phyloP scores from a whole-genome alignment of 64 coral and sea anemone genomes.

The Catalaphyllia jardinei region DNA sequence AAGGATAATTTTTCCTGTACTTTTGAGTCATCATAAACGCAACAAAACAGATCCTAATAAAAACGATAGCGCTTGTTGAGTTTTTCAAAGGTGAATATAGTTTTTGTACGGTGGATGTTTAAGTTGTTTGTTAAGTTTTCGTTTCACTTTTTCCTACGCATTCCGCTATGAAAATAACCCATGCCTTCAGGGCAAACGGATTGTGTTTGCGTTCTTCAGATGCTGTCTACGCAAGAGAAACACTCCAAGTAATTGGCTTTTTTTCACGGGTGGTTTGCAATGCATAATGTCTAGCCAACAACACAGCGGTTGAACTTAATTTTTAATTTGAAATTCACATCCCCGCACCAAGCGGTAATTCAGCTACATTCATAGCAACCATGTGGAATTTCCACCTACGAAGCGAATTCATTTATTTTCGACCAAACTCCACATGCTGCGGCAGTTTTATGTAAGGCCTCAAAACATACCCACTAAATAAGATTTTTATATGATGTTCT shows the following conservation, averaged over 20 bases:
- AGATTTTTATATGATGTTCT: not conserved
- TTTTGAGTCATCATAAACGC: too few relatives aligned
- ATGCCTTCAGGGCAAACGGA: constrained; percentile 18
- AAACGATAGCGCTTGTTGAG: not conserved
- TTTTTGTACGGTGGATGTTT: not conserved
- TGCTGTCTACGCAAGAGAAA: constrained; percentile 36
- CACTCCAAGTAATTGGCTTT: constrained; percentile 52
- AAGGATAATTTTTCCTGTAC: too few relatives aligned
- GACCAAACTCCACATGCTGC: constrained; percentile 24
- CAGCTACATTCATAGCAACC: constrained; percentile 5
- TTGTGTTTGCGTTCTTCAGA: constrained; percentile 50
- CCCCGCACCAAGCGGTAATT: constrained; percentile 18
- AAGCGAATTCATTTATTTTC: constrained; percentile 36
- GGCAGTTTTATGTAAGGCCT: not conserved
- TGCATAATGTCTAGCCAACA: constrained; percentile 28
- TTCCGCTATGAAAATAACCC: constrained; percentile 12
- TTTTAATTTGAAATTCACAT: constrained; percentile 41
- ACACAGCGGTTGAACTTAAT: constrained; percentile 32
- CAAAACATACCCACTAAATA: not conserved
- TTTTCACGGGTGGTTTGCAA: constrained; percentile 27
- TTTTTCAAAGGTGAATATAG: not conserved
- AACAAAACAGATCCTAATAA: too few relatives aligned
- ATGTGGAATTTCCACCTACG: constrained; percentile 39
- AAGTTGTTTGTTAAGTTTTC: constrained; percentile 26
- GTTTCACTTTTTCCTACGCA: constrained; percentile 36